Evolutionary conservation across 2,888 invertebrate genomes (phyloP), one percentile per base, ranked within the genome.

Genomic region (Trypoxylon attenuatum): DNA sequence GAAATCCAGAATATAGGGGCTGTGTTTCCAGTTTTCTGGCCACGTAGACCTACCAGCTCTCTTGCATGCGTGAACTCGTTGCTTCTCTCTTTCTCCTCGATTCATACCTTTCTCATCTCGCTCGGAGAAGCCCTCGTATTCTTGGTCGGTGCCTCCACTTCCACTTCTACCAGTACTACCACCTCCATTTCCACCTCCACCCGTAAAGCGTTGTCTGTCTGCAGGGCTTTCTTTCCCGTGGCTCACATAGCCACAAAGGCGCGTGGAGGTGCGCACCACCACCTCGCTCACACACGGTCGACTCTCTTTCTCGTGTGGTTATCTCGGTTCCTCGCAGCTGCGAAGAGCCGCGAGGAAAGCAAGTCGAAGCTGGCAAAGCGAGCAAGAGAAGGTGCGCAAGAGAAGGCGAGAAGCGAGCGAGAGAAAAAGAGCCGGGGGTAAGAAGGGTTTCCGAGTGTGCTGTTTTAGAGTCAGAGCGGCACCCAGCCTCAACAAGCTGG

Each of bases 391-490:
- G 45, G 15, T 29, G 45, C 51, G 25, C 25, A 64, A 61, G 55
- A 38, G 54, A 33, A n/a, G n/a, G n/a, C n/a, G n/a, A n/a, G n/a
- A n/a, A 10, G n/a, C 33, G 5, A 33, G n/a, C 5, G 13, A 33
- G 1, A 33, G 5, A n/a, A 3, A 4, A n/a, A 4, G 13, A 33
- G 33, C 50, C 38, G 38, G 42, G 54, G 46, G 53, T 38, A 51
- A 39, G 46, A 52, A 64, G 54, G 38, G 54, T 47, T 57, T 57
- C 43, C 59, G 51, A 50, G 42, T 10, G 53, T 23, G 68, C 73
- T 76, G 68, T 76, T 84, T 84, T 81, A 77, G 73, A 84, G 84
- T 84, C 84, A 83, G 80, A 67, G 63, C 75, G 71, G 77, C 79
- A 78, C 72, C 75, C 78, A 71, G 75, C 73, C 76, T 79, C 79